A percentile compares a stretch with the other conserved stretches of the same genome.
Conservation (phyloP, 1,140 invertebrate species). For the Batillaria attramentaria region DNA sequence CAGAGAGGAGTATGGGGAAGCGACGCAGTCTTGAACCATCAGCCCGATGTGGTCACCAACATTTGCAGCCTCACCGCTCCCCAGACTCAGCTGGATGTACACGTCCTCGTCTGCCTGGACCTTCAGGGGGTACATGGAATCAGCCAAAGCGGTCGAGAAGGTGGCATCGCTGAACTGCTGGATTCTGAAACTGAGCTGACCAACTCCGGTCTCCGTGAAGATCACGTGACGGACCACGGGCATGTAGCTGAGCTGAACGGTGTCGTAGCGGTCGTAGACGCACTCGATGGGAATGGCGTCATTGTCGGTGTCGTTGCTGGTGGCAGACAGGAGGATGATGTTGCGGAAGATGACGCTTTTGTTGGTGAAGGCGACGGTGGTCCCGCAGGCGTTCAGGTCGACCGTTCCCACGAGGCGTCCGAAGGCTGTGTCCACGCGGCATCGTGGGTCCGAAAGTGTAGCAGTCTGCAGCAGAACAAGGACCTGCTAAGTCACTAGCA, state of each 20-base stretch:
- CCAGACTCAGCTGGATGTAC: neutral
- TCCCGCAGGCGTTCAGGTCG: slow-evolving; percentile 9
- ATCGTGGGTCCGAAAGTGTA: slow-evolving; percentile 3
- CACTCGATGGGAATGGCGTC: neutral
- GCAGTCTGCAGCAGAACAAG: slow-evolving; percentile 4
- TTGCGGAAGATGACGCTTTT: slow-evolving; percentile 6
- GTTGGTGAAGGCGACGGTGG: slow-evolving; percentile 7
- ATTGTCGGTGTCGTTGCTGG: neutral
- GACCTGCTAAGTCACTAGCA: too few species aligned
- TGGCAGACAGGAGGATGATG: neutral
- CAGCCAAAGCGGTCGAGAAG: neutral
- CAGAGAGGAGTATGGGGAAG: neutral
- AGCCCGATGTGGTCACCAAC: neutral
- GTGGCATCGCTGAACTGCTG: neutral
- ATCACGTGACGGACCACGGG: neutral
- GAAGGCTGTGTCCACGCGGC: neutral
- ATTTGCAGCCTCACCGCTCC: neutral
- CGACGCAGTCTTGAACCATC: neutral
- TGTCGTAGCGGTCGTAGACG: neutral
- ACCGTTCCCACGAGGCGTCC: neutral
- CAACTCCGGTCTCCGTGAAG: slow-evolving; percentile 13
- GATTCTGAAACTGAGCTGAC: neutral
- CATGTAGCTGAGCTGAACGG: neutral
- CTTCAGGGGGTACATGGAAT: slow-evolving; percentile 8
- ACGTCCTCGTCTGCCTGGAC: neutral